Base-by-base conservation (phyloP, 2,113 vertebrate genomes). In the Phrynocephalus versicolor region DNA sequence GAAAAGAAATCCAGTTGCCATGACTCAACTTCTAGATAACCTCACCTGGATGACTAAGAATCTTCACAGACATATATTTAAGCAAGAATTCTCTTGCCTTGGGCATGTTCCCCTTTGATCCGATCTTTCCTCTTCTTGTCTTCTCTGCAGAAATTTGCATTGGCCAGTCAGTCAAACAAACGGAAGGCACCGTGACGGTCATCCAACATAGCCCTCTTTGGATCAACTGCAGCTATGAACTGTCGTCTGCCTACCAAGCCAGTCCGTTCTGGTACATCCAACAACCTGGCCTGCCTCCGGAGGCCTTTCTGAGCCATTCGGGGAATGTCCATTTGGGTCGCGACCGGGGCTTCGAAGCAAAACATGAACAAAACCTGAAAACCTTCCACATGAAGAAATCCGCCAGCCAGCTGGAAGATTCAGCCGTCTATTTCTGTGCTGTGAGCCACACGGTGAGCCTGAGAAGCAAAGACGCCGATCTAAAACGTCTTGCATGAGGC, bases 231-330 rank as follows among this genome's bases (percentile, higher is more conserved):
- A 62, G 27, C 3, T 83, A 83, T 74, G 37, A 33, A 7, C 2
- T 3, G 19, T 14, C 3, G 19, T 15, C 27, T 16, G 35, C 25
- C 65, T 79, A 79, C 37, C 77, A 60, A 79, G 33, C 18, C 30
- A n/a, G 15, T 8, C 71, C 58, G n/a, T 83, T 45, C 57, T 83
- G 70, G 82, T 83, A 83, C 18, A 33, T 83, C 33, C 82, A 83
- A 25, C 58, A 41, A 41, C 70, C 30, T 64, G 71, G 71, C 18
- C 57, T 64, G 16, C 71, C 57, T 5, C 82, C 71, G 13, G 23
- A 41, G 57, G 25, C 74, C 60, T n/a, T 83, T 21, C 10, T 64
- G 71, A 83, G 82, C 10, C 6, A 15, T 45, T 19, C 25, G 21
- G 39, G 18, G 4, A n/a, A 15, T 10, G 2, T 1, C 21, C 21